Evolutionary conservation across 2,797 vertebrate genomes (phyloP), one percentile per base, ranked within the genome.

Genomic region (Tympanoctomys barrerae): DNA sequence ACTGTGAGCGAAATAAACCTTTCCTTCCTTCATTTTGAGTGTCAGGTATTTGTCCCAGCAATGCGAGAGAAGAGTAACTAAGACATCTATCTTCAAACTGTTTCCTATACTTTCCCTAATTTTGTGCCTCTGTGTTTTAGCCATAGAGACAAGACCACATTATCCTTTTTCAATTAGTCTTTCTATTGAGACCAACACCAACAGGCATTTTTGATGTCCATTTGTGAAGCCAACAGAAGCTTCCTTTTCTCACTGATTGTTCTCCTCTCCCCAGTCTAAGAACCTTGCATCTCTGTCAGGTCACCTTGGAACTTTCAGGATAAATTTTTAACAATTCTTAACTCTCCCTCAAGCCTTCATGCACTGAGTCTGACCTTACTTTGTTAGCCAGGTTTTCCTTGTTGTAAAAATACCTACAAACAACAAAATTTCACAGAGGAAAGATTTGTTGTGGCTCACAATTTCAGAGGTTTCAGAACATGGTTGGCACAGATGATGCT

Each of bases 51-150:
- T n/a, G n/a, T n/a, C n/a, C n/a, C n/a, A n/a, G n/a, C n/a, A n/a
- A n/a, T n/a, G n/a, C n/a, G n/a, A n/a, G n/a, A n/a, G n/a, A n/a
- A n/a, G n/a, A n/a, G n/a, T n/a, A n/a, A n/a, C n/a, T n/a, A n/a
- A n/a, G n/a, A n/a, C n/a, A n/a, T n/a, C n/a, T n/a, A n/a, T n/a
- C 49, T 64, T 83, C 89, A 87, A 21, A 87, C 33, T 92, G 19
- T 68, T 83, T 66, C 31, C 24, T 70, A 83, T 8, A 42, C 4
- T 19, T 81, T 42, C 12, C 62, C 92, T 85, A 39, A 75, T 70
- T 90, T 36, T 61, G 26, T 59, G 2, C 71, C 81, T 91, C 64
- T 89, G 3, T 52, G 59, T 46, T 46, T 95, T 90, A 91, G 62
- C 46, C 4, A 0, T 57, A 28, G 95, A 14, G 5, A 57, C 42